These are phyloP conservation scores for Prosopocoilus inquinatus DNA, from an alignment of 2,888 invertebrate genomes.

Conservation along the genomic window DNA sequence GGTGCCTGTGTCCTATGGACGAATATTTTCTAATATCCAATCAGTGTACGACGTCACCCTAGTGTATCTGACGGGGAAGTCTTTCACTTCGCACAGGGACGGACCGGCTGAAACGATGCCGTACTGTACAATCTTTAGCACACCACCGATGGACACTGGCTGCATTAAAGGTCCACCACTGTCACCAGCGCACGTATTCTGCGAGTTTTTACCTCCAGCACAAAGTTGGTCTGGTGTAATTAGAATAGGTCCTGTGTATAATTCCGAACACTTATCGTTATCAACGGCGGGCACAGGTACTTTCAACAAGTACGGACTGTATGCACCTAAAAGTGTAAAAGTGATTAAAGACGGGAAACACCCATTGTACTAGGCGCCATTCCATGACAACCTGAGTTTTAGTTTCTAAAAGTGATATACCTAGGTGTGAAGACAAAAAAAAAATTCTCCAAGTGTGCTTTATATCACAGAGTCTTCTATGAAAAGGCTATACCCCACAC, in stretches of 20 bases:
- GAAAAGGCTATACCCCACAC: too few species aligned
- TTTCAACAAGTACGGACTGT: constrained; percentile 47
- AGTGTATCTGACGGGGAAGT: constrained; percentile 69
- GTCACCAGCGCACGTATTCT: constrained; percentile 67
- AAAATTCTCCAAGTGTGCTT: too few species aligned
- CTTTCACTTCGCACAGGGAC: constrained; percentile 47
- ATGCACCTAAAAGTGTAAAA: constrained; percentile 32
- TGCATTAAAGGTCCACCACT: constrained; percentile 63
- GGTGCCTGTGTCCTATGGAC: constrained; percentile 35
- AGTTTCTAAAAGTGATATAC: too few species aligned
- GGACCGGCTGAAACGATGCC: constrained; percentile 54
- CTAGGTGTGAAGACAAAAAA: too few species aligned
- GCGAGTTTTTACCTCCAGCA: constrained; percentile 59
- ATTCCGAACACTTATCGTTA: constrained; percentile 39
- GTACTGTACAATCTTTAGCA: constrained; percentile 54
- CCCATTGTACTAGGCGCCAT: too few species aligned
- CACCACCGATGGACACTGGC: neutral
- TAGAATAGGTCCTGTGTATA: constrained; percentile 33
- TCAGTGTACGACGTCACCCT: constrained; percentile 59
- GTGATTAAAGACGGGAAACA: too few species aligned
- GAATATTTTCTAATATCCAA: constrained; percentile 60
- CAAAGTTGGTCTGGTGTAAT: constrained; percentile 55
- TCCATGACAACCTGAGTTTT: too few species aligned
- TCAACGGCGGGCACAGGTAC: constrained; percentile 47
- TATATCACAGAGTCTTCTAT: too few species aligned